phyloP scores from a whole-genome alignment of 1,140 invertebrate genomes.

The Scaptomyza pallida region DNA sequence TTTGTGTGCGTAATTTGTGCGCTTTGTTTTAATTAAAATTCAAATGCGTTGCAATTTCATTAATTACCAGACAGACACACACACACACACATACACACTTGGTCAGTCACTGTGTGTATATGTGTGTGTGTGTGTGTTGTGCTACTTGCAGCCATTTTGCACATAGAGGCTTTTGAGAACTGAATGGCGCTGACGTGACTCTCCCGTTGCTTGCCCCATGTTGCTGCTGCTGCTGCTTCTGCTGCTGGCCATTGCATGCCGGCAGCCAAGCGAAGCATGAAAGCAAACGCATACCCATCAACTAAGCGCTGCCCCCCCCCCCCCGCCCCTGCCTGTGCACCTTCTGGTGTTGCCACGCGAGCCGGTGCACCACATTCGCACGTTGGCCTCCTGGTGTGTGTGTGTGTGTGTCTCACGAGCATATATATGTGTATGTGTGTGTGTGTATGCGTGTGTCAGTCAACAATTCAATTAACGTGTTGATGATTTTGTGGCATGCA shows the following conservation, averaged over 20 bases:
- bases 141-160: constrained; percentile 76
- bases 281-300: constrained; percentile 77
- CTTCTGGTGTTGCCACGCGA: constrained; percentile 10
- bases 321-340: not conserved
- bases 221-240: constrained; percentile 21
- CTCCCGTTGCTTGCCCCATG: constrained; percentile 4
- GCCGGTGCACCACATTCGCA: constrained; percentile 75
- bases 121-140: constrained; percentile 17
- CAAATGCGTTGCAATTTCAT: constrained; percentile 82
- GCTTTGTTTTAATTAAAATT: constrained; percentile 83
- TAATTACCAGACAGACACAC: constrained; percentile 72
- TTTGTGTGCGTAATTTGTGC: constrained; percentile 68
- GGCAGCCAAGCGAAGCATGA: constrained; percentile 69
- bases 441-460: constrained; percentile 67
- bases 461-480: constrained; percentile 84
- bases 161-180: constrained; percentile 68
- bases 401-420: constrained; percentile 23
- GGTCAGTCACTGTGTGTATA: constrained; percentile 14
- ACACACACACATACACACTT: constrained; percentile 32
- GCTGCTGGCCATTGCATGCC: constrained; percentile 72
- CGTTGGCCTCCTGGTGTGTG: constrained; percentile 23
- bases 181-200: constrained; percentile 76
- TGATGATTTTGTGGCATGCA: constrained; percentile 81
- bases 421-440: not conserved
- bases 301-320: constrained; percentile 40